Percentiles rank a stretch among this genome's conserved stretches.
Evolutionary conservation across 2,113 vertebrate species (phyloP).

Genomic region (Albula glossodonta): DNA sequence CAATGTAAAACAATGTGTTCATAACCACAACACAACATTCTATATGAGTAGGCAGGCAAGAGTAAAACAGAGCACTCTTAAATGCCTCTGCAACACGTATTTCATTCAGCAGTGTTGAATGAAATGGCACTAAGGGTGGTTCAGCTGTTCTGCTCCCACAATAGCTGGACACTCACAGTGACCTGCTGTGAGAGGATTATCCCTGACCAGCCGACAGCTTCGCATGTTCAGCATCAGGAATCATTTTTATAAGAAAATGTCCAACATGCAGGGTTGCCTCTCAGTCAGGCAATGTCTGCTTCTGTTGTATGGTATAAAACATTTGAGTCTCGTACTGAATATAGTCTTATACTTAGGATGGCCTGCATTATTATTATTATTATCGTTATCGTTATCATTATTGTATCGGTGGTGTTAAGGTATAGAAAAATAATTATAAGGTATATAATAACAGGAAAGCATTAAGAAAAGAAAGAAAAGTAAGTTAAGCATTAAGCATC

Average conservation of each 20-base stretch:
- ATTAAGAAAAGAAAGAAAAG: background rate
- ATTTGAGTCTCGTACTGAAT: too few species aligned
- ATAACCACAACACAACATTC: background rate
- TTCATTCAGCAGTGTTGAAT: background rate
- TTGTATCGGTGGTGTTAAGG: too few species aligned
- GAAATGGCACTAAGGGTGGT: background rate
- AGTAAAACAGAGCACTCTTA: background rate
- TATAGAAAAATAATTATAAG: too few species aligned
- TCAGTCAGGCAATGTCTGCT: background rate
- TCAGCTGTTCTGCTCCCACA: background rate
- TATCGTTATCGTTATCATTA: too few species aligned
- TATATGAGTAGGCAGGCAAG: background rate
- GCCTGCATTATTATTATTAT: too few species aligned
- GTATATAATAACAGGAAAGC: too few species aligned
- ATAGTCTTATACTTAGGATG: too few species aligned
- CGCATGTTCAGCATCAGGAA: slow-evolving; percentile 1
- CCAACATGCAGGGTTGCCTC: background rate
- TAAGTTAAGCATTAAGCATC: background rate
- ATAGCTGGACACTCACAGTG: background rate
- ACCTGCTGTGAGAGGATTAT: slow-evolving; percentile 9
- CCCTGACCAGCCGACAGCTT: background rate
- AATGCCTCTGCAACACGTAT: background rate
- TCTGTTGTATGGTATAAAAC: background rate
- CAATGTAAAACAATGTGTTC: slow-evolving; percentile 3
- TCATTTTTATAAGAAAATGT: background rate